phyloP scores from a whole-genome alignment of 2,888 invertebrate genomes.

The Ypsolopha scabrella region DNA sequence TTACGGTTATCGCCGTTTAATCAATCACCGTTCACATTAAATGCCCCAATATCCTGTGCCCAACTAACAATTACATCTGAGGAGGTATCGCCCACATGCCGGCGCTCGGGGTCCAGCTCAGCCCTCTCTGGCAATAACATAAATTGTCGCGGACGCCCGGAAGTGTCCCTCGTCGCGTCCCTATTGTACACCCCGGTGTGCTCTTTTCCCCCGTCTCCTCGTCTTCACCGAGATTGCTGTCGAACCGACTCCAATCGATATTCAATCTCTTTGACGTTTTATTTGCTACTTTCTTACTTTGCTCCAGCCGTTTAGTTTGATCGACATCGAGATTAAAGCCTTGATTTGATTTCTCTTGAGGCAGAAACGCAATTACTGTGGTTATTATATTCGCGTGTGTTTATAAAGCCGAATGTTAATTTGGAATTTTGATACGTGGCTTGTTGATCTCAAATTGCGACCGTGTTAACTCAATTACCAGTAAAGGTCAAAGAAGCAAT shows the following conservation, averaged over 20 bases:
- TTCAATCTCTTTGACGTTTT: constrained; percentile 68
- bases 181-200: constrained; percentile 11
- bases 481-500: constrained; percentile 1
- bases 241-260: constrained; percentile 57
- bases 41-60: constrained; percentile 65
- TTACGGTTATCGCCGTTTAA: constrained; percentile 58
- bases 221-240: constrained; percentile 46
- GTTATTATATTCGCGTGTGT: background rate
- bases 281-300: constrained; percentile 57
- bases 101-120: constrained; percentile 14
- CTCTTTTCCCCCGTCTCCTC: constrained; percentile 13
- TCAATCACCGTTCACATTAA: constrained; percentile 61
- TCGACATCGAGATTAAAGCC: constrained; percentile 42
- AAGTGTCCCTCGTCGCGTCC: constrained; percentile 29
- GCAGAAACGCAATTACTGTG: background rate
- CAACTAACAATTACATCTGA: constrained; percentile 65
- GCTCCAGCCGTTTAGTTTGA: constrained; percentile 40
- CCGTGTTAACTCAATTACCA: constrained; percentile 1
- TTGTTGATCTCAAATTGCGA: background rate
- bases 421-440: background rate
- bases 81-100: constrained; percentile 47
- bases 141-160: constrained; percentile 62
- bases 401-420: background rate
- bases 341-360: background rate
- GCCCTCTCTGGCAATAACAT: constrained; percentile 61